Conservation (phyloP, 2,888 invertebrate genomes). For the Bimastos eiseni region DNA sequence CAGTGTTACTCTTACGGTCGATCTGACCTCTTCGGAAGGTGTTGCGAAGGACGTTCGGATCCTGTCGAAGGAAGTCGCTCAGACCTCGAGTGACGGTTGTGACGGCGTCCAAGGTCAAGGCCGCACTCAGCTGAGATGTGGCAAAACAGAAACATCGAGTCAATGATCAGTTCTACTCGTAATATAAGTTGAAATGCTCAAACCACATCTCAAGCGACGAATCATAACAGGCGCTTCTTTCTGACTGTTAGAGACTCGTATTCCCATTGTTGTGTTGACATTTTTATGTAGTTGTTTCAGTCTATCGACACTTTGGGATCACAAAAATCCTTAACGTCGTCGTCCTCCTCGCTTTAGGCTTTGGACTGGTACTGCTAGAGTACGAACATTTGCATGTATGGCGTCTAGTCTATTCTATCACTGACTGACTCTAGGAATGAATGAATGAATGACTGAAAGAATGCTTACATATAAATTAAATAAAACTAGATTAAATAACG, state of each 20-base stretch:
- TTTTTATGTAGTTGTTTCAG: not conserved
- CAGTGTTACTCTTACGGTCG: conserved; percentile 39
- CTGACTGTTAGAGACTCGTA: not conserved
- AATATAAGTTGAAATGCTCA: no score
- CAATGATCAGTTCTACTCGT: not conserved
- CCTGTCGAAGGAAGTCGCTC: conserved; percentile 81
- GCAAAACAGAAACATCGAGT: not conserved
- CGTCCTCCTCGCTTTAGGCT: no score
- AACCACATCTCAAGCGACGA: not conserved
- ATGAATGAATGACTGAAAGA: conserved; percentile 2
- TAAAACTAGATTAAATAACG: no score
- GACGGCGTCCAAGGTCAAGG: conserved; percentile 92
- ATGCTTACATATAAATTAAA: no score
- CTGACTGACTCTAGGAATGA: conserved; percentile 16
- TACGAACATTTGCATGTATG: no score
- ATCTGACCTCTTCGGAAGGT: conserved; percentile 39
- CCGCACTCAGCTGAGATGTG: conserved; percentile 80
- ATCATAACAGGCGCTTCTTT: not conserved
- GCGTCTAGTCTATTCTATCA: not conserved
- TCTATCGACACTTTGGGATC: no score
- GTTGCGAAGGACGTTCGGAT: conserved; percentile 74
- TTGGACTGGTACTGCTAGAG: no score
- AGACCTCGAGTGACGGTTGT: conserved; percentile 88
- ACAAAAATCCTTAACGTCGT: no score
- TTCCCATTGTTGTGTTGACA: not conserved